Percentiles rank a stretch among this genome's conserved stretches.
Conservation (phyloP, 1,140 invertebrate genomes). For the Himalopsyche phryganea region DNA sequence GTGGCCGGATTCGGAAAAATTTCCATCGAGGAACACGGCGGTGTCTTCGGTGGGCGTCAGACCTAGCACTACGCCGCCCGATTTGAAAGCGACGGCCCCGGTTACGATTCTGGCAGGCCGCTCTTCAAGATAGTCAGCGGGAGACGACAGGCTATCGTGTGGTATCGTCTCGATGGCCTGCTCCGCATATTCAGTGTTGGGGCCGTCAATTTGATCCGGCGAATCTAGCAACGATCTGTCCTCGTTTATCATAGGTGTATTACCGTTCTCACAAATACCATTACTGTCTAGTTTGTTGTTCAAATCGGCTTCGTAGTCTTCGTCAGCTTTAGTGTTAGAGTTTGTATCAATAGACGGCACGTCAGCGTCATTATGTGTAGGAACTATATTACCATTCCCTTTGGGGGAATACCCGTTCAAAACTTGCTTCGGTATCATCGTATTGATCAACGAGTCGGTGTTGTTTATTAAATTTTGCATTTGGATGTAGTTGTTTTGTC, state of each 20-base stretch:
- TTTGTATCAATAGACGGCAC: slow-evolving; percentile 19
- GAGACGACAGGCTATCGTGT: not conserved
- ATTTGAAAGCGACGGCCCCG: slow-evolving; percentile 10
- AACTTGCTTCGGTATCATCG: slow-evolving; percentile 28
- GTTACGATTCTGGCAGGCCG: slow-evolving; percentile 16
- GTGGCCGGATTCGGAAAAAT: slow-evolving; percentile 14
- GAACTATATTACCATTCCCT: slow-evolving; percentile 32
- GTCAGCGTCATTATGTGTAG: slow-evolving; percentile 22
- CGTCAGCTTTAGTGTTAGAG: slow-evolving; percentile 21
- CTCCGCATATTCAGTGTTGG: slow-evolving; percentile 17
- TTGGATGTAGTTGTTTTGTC: slow-evolving; percentile 17
- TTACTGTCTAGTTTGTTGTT: slow-evolving; percentile 17
- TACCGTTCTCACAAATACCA: slow-evolving; percentile 27
- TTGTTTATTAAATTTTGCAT: slow-evolving; percentile 20
- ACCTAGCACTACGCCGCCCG: not conserved
- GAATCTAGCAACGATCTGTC: slow-evolving; percentile 23
- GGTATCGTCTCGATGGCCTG: slow-evolving; percentile 25
- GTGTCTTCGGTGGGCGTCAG: slow-evolving; percentile 25
- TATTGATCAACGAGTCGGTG: slow-evolving; percentile 27
- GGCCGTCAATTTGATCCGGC: slow-evolving; percentile 21
- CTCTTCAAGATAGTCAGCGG: slow-evolving; percentile 12
- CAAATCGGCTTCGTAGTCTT: slow-evolving; percentile 18
- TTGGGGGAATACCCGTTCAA: slow-evolving; percentile 32
- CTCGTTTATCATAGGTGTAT: slow-evolving; percentile 17
- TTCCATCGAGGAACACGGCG: slow-evolving; percentile 18